Base-by-base conservation (phyloP, 2,888 invertebrate genomes). In the Chymomyza caudatula region DNA sequence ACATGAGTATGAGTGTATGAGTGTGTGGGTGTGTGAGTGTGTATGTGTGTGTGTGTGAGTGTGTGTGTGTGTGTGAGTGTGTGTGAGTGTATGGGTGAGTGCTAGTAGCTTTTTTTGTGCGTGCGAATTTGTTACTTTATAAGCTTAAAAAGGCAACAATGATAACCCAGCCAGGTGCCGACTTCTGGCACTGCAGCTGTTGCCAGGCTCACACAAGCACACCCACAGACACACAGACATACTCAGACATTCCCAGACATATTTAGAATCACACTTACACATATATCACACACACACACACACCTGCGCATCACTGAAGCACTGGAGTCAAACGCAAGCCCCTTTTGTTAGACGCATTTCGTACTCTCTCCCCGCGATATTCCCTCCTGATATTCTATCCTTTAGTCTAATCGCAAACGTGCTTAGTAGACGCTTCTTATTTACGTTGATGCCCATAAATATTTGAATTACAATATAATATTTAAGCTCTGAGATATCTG, bases 391-490 rank as follows among this genome's bases (percentile, higher is more conserved):
- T 49, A 4, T n/a, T 19, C 20, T 15, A 19, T 20, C 49, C 49
- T 37, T 37, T 51, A 51, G 51, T 11, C 51, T 19, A 53, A 63
- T 56, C 47, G 60, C 47, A 22, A 29, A 63, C 67, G 62, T 58
- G 74, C 69, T 80, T 71, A 73, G 76, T 74, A 77, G 79, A 85
- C 82, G 79, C 29, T 74, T 83, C 74, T 83, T 83, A 82, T 85
- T 83, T 79, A 76, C 82, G 82, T 74, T 84, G 82, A 85, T 82
- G 79, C 79, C 85, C 77, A 84, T 82, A 84, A 84, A 84, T 79
- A 82, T 82, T 82, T 82, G 82, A 83, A 83, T 85, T 83, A 83
- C 85, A 84, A 79, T 85, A 79, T 83, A 74, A 85, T 85, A 76
- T 78, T 81, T 23, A 54, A 22, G 37, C 68, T 60, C 60, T 55